Evolutionary conservation across 2,888 invertebrate genomes (phyloP).

Genomic region (Tribolium freemani): DNA sequence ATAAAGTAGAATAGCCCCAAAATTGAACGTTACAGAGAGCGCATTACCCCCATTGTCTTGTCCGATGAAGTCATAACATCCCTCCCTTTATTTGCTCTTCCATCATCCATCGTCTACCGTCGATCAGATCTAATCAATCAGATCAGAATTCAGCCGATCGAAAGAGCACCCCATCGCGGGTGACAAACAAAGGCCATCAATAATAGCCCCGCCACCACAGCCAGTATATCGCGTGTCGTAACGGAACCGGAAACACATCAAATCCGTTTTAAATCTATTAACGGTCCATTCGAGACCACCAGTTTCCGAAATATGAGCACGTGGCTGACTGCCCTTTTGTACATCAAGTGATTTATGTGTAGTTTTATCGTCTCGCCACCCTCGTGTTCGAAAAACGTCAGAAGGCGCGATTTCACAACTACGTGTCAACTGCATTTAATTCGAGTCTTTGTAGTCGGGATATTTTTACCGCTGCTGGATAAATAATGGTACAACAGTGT

Average conservation of each 20-base stretch:
- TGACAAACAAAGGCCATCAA: constrained; percentile 48
- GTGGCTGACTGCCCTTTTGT: constrained; percentile 39
- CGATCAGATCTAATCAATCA: constrained; percentile 54
- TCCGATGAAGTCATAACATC: constrained; percentile 29
- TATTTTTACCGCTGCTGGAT: neutral
- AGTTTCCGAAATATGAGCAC: constrained; percentile 51
- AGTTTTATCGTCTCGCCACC: constrained; percentile 39
- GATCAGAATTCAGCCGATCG: constrained; percentile 49
- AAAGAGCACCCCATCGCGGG: constrained; percentile 9
- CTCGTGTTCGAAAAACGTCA: no score
- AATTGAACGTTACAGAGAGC: neutral
- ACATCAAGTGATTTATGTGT: constrained; percentile 32
- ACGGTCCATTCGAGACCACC: constrained; percentile 45
- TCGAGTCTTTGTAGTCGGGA: neutral
- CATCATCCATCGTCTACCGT: constrained; percentile 27
- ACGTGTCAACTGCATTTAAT: constrained; percentile 10
- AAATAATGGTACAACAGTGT: constrained; percentile 3
- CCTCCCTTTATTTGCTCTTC: constrained; percentile 28
- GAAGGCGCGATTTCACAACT: constrained; percentile 5
- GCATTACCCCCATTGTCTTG: neutral
- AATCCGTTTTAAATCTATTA: constrained; percentile 53
- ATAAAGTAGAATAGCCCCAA: no score
- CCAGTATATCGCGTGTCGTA: constrained; percentile 27
- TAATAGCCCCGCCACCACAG: constrained; percentile 34
- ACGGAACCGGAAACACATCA: constrained; percentile 50